phyloP scores from a whole-genome alignment of 1,140 invertebrate species.

The Phortica variegata region DNA sequence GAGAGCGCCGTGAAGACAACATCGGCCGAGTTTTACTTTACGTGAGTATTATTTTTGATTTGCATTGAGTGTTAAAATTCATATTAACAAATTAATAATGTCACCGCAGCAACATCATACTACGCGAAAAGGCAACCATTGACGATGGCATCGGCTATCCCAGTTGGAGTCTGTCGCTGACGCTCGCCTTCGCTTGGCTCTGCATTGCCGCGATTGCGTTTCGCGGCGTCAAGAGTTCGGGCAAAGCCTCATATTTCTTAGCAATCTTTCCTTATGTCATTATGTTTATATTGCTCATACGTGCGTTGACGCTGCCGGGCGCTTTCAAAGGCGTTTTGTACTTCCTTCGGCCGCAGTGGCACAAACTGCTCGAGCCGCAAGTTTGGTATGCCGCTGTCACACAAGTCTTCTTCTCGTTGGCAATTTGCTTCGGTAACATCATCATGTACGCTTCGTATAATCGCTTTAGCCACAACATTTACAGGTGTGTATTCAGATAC shows the following conservation, averaged over 20 bases:
- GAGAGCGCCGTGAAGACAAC: constrained; percentile 44
- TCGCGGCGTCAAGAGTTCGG: constrained; percentile 76
- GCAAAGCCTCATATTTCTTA: constrained; percentile 80
- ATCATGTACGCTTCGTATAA: constrained; percentile 85
- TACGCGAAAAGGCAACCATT: constrained; percentile 69
- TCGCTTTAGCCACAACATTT: constrained; percentile 75
- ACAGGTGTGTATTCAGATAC: constrained; percentile 64
- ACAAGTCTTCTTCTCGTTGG: constrained; percentile 62
- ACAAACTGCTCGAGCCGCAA: constrained; percentile 66
- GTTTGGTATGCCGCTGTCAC: constrained; percentile 83
- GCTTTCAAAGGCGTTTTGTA: constrained; percentile 75
- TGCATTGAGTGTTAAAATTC: not conserved
- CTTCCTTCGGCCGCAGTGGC: constrained; percentile 76
- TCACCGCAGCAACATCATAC: constrained; percentile 63
- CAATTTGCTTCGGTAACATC: constrained; percentile 80
- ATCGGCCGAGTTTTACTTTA: constrained; percentile 65
- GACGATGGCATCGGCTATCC: constrained; percentile 71
- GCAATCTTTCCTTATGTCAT: constrained; percentile 85
- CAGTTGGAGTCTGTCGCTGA: constrained; percentile 73
- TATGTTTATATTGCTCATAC: constrained; percentile 71
- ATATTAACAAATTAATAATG: not conserved
- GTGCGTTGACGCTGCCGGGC: constrained; percentile 73
- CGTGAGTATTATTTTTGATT: too few relatives aligned
- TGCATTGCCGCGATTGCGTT: constrained; percentile 74
- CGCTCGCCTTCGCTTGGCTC: constrained; percentile 76